These are phyloP conservation scores for Clistopyga incitator DNA, from an alignment of 2,888 invertebrate genomes.

Conservation along the genomic window DNA sequence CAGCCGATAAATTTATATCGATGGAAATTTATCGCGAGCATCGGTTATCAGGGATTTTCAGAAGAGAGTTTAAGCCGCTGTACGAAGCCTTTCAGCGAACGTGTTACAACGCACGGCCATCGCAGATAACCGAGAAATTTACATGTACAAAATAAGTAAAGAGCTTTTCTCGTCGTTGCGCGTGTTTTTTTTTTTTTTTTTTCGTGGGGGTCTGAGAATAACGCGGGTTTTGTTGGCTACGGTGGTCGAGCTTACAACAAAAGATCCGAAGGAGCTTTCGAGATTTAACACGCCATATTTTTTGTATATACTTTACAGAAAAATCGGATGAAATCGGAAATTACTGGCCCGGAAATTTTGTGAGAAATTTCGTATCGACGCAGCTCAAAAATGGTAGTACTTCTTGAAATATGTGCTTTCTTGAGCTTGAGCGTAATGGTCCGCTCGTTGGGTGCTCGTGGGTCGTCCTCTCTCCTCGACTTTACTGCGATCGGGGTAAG, in stretches of 20 bases:
- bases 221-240: background rate
- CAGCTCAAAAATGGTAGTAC: background rate
- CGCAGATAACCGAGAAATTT: conserved; percentile 48
- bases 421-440: conserved; percentile 12
- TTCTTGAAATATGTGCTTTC: background rate
- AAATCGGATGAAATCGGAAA: too few species aligned
- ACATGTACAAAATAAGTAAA: conserved; percentile 41
- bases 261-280: too few species aligned
- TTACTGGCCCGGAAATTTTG: too few species aligned
- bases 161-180: conserved; percentile 13
- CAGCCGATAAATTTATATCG: conserved; percentile 64
- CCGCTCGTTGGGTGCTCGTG: background rate
- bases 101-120: conserved; percentile 42
- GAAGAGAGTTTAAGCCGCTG: conserved; percentile 32
- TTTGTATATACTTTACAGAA: too few species aligned
- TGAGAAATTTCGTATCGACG: too few species aligned
- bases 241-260: background rate
- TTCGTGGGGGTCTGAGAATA: background rate
- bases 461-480: background rate
- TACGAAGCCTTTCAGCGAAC: conserved; percentile 29
- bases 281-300: too few species aligned
- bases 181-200: background rate
- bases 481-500: background rate
- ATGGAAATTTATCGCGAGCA: conserved; percentile 61
- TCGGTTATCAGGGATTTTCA: conserved; percentile 67